Evolutionary conservation across 2,888 invertebrate species (phyloP).

Genomic region (Norana najaformis): DNA sequence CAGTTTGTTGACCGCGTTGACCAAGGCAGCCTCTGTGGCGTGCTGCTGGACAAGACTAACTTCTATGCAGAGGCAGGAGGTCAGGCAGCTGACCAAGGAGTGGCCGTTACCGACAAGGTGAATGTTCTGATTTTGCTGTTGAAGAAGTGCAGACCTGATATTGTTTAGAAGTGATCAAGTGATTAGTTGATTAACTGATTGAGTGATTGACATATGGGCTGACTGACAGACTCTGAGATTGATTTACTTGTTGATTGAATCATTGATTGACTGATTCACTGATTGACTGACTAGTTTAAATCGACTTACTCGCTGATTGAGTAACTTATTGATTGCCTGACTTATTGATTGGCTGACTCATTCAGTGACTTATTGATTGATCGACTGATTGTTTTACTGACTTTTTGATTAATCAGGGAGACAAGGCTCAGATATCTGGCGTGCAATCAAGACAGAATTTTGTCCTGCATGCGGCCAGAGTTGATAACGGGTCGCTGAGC

Average conservation of each 20-base stretch:
- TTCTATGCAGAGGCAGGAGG: conserved; percentile 99
- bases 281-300: no score
- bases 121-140: not conserved
- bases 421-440: conserved; percentile 48
- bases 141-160: not conserved
- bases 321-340: not conserved
- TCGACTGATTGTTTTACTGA: not conserved
- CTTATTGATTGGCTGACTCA: no score
- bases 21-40: conserved; percentile 36
- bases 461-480: conserved; percentile 84
- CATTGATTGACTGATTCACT: no score
- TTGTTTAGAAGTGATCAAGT: not conserved
- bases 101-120: conserved; percentile 20
- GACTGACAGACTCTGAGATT: no score
- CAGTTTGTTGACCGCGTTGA: conserved; percentile 37
- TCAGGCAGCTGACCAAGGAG: conserved; percentile 90
- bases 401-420: conserved; percentile 28
- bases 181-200: not conserved
- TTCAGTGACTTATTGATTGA: not conserved
- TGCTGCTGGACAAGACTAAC: conserved; percentile 81
- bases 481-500: conserved; percentile 64
- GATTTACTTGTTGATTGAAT: no score
- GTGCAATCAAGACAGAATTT: conserved; percentile 81
- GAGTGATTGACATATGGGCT: no score
- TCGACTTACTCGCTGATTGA: not conserved